Base-by-base conservation (phyloP, 2,888 invertebrate species). In the Trachelus iudaicus region DNA sequence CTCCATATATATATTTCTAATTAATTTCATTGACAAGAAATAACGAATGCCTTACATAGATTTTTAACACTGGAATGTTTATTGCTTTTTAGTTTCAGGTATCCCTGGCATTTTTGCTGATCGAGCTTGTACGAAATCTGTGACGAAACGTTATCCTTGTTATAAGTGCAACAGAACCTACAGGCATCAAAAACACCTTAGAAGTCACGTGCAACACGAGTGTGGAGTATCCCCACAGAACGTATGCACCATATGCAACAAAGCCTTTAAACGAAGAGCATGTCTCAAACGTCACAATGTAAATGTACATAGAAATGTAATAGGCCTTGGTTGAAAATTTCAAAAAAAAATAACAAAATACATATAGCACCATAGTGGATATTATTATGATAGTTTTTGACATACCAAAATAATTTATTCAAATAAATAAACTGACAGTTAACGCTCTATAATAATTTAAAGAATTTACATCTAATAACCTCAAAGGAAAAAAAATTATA, bases 141-240 rank as follows among this genome's bases (percentile, higher is more conserved):
- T 82, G 75, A 82, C 79, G 80, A 81, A 79, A 75, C 82, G 81
- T 30, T 89, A 81, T 79, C 85, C 85, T 3, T 91, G 91, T 83
- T 80, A 82, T 79, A 86, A 86, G 68, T 92, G 91, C 80, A 83
- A 83, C 68, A 89, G 85, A 75, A 79, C 84, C n/a, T 91, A 91
- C 82, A 85, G 77, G 76, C 84, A 95, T 92, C 95, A 95, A 89
- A 95, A 96, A 85, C 96, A 96, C 81, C 93, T 96, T 87, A 95
- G 95, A 90, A 94, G 96, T 79, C 96, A 96, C 91, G 93, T 95
- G 87, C 95, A 94, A 88, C 95, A 95, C 92, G 96, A 96, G 90
- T 96, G 96, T 89, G 94, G 94, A 83, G 95, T 94, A 89, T 94
- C 94, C 85, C 95, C 95, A 33, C 94, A 94, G 89, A 95, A 94